Conservation (phyloP, 2,113 vertebrate genomes). For the Actinemys pallida region DNA sequence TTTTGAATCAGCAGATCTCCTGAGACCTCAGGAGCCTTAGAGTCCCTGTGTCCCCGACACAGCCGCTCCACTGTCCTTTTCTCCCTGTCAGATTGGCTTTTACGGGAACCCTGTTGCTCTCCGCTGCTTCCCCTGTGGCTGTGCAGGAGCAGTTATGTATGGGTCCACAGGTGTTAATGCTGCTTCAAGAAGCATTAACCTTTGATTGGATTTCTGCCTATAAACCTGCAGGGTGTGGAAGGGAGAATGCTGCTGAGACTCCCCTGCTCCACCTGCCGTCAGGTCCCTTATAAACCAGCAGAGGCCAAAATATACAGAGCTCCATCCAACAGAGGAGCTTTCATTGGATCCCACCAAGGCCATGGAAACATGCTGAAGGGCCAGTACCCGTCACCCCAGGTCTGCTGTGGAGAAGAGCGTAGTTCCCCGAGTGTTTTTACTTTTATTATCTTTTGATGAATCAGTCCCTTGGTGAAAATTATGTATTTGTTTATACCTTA, state of each 20-base stretch:
- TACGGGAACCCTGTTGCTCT: neutral
- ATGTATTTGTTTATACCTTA: conserved; percentile 30
- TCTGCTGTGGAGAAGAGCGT: neutral
- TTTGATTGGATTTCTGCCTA: neutral
- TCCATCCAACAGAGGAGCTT: neutral
- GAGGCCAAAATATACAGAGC: neutral
- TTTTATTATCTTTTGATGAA: conserved; percentile 65
- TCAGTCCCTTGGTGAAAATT: conserved; percentile 55
- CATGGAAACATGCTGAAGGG: neutral
- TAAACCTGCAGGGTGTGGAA: neutral
- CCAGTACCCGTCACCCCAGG: neutral
- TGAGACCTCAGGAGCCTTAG: neutral
- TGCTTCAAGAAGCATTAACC: neutral
- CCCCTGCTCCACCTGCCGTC: conserved; percentile 39
- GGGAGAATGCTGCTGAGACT: neutral
- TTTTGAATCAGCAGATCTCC: neutral
- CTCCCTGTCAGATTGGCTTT: neutral
- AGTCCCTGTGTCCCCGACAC: rapidly evolving
- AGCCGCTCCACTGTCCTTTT: neutral
- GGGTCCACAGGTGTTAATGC: neutral
- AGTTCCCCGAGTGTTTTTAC: neutral
- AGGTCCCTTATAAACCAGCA: neutral
- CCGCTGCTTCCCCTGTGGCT: neutral
- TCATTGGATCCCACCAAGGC: neutral
- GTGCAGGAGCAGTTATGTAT: neutral